phyloP scores from a whole-genome alignment of 2,797 vertebrate species.

The Danionella dracula region DNA sequence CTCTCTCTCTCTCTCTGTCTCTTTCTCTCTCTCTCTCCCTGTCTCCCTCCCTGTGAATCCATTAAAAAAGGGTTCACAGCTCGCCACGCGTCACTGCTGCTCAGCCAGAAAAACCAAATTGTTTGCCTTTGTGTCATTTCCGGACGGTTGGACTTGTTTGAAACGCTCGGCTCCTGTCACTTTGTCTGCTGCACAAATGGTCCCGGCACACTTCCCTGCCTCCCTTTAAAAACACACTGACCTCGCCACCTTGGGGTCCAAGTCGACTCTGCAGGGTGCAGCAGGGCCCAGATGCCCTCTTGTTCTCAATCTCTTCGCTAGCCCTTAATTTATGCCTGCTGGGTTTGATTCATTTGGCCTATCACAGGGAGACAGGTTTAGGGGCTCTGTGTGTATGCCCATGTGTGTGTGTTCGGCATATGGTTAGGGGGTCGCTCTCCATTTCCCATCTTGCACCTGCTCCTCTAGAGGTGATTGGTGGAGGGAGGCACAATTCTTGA shows the following conservation, averaged over 20 bases:
- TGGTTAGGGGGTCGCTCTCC: conserved; percentile 24
- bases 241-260: conserved; percentile 38
- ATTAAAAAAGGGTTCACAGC: conserved; percentile 31
- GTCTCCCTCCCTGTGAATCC: conserved; percentile 22
- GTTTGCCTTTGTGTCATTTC: conserved; percentile 51
- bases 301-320: conserved; percentile 23
- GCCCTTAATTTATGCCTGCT: conserved; percentile 34
- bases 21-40: background rate
- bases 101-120: conserved; percentile 39
- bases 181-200: conserved; percentile 30
- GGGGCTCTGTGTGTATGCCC: background rate
- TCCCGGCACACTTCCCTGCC: conserved; percentile 3
- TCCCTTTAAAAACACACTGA: conserved; percentile 38
- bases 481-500: conserved; percentile 31
- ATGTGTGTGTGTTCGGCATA: conserved; percentile 28
- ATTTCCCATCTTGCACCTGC: conserved; percentile 41
- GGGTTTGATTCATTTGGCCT: conserved; percentile 39
- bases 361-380: conserved; percentile 12
- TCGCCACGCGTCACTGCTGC: background rate
- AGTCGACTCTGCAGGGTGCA: conserved; percentile 21
- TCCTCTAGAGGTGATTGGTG: conserved; percentile 40
- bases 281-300: conserved; percentile 26
- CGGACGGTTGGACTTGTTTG: conserved; percentile 39
- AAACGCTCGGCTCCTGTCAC: conserved; percentile 31
- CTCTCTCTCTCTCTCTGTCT: background rate